phyloP scores from a whole-genome alignment of 2,797 vertebrate species.

The Chiroxiphia lanceolata region DNA sequence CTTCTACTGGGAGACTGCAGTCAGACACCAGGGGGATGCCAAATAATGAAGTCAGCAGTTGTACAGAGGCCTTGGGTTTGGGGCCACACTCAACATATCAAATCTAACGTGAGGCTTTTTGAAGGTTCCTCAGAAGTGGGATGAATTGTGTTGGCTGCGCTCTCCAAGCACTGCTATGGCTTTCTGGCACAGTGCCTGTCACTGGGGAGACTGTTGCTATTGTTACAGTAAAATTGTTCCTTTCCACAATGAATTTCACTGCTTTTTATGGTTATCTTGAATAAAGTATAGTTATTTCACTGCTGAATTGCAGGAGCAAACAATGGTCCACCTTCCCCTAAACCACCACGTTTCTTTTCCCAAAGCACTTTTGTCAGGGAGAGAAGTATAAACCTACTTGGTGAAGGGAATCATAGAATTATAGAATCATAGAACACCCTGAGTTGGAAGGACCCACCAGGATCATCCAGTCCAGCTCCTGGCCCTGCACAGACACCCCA shows the following conservation, averaged over 20 bases:
- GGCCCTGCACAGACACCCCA: background rate
- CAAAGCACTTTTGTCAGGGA: background rate
- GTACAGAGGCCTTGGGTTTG: background rate
- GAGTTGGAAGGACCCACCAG: fast-evolving
- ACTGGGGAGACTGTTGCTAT: background rate
- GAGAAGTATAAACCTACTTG: background rate
- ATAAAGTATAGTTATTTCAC: background rate
- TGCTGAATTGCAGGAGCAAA: background rate
- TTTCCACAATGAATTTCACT: background rate
- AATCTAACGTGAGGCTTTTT: background rate
- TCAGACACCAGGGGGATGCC: background rate
- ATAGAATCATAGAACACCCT: background rate
- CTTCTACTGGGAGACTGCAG: background rate
- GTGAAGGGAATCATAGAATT: background rate
- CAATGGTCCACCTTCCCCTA: background rate
- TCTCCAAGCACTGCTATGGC: background rate
- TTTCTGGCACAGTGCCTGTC: background rate
- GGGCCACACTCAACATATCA: background rate
- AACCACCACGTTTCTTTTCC: background rate
- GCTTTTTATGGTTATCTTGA: background rate
- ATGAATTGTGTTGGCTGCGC: fast-evolving
- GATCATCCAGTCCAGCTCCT: fast-evolving
- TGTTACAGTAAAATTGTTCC: background rate
- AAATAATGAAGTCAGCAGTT: background rate
- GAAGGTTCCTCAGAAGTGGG: background rate